These are phyloP conservation scores for Chesias legatella DNA, from an alignment of 2,888 invertebrate species.

Conservation along the genomic window DNA sequence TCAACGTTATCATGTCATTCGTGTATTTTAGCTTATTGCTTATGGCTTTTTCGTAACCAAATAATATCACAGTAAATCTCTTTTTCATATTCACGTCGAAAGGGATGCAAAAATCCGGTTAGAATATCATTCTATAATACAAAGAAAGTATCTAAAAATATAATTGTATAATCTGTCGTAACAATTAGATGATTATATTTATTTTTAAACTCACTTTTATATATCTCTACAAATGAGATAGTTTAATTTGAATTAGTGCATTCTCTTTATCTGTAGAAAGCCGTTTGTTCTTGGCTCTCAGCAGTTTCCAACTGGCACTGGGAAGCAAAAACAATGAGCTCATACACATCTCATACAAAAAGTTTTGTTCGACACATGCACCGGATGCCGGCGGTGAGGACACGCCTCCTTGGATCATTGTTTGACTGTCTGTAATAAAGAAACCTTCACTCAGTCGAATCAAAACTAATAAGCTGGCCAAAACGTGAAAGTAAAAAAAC, in stretches of 20 bases:
- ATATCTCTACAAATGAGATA: conserved; percentile 5
- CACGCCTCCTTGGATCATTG: conserved; percentile 25
- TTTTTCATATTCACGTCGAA: too few species aligned
- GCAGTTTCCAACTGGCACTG: conserved; percentile 20
- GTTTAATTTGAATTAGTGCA: conserved; percentile 8
- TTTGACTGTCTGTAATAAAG: conserved; percentile 6
- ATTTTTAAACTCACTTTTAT: neutral
- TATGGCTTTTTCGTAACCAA: too few species aligned
- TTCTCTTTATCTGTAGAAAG: conserved; percentile 23
- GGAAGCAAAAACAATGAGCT: conserved; percentile 21
- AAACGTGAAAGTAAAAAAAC: too few species aligned
- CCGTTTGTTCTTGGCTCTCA: conserved; percentile 24
- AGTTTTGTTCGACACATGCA: conserved; percentile 38
- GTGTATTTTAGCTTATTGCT: too few species aligned
- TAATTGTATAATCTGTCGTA: too few species aligned
- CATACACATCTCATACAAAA: conserved; percentile 19
- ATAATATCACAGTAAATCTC: too few species aligned
- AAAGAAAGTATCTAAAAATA: too few species aligned
- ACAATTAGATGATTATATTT: neutral
- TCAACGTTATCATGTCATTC: too few species aligned
- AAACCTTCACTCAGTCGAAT: conserved; percentile 5
- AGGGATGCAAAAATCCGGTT: too few species aligned
- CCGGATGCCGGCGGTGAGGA: conserved; percentile 37
- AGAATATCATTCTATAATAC: too few species aligned
- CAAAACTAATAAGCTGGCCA: neutral